Evolutionary conservation across 2,888 invertebrate genomes (phyloP).

Genomic region (Nymphalis polychloros): DNA sequence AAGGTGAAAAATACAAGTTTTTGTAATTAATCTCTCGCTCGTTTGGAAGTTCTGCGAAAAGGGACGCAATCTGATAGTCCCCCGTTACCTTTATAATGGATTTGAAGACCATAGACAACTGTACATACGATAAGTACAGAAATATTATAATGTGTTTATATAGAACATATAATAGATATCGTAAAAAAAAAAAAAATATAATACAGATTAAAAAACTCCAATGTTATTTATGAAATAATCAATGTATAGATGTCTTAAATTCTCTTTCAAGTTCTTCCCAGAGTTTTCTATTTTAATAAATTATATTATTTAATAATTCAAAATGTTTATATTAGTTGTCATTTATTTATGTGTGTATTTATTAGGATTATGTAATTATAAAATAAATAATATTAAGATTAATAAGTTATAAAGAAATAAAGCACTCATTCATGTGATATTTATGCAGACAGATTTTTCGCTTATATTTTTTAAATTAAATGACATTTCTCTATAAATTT

Average conservation of each 20-base stretch:
- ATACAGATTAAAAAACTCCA: neutral
- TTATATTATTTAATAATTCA: neutral
- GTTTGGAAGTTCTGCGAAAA: too few relatives aligned
- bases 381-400: slow-evolving; percentile 39
- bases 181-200: neutral
- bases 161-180: neutral
- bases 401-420: slow-evolving; percentile 32
- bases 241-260: neutral
- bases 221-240: slow-evolving; percentile 2
- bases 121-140: neutral
- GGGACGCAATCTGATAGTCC: too few relatives aligned
- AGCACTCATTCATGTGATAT: slow-evolving; percentile 78
- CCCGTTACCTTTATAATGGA: neutral
- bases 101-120: neutral
- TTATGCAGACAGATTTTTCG: slow-evolving; percentile 43
- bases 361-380: slow-evolving; percentile 3
- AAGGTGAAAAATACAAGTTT: too few relatives aligned
- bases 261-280: slow-evolving; percentile 19
- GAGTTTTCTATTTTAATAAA: slow-evolving; percentile 2
- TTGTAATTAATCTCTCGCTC: too few relatives aligned
- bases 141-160: neutral
- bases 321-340: neutral
- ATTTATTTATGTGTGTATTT: neutral
- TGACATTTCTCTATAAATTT: slow-evolving; percentile 40
- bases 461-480: slow-evolving; percentile 35